Evolutionary conservation across 2,113 vertebrate genomes (phyloP).

Genomic region (Elephas maximus): DNA sequence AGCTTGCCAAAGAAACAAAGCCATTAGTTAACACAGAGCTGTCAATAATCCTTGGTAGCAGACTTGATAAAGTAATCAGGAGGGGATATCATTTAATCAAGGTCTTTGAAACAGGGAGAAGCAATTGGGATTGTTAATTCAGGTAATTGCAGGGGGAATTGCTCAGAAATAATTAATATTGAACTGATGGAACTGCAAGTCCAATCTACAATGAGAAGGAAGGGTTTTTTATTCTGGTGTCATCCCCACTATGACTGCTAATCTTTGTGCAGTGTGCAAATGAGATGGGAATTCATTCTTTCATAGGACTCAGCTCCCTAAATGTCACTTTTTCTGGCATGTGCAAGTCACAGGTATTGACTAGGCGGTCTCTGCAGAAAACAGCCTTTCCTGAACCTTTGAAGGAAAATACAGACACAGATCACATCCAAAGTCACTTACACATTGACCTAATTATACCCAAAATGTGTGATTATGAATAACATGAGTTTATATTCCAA

Average conservation of each 20-base stretch:
- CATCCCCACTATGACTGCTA: constrained; percentile 48
- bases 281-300: constrained; percentile 58
- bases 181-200: constrained; percentile 44
- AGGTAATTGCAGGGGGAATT: constrained; percentile 66
- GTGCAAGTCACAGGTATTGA: constrained; percentile 59
- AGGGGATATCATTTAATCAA: constrained; percentile 81
- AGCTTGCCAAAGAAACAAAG: constrained; percentile 69
- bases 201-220: neutral
- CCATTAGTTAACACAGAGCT: constrained; percentile 74
- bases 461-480: constrained; percentile 66
- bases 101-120: constrained; percentile 72
- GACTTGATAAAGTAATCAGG: constrained; percentile 81
- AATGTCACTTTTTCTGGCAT: constrained; percentile 59
- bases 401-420: neutral
- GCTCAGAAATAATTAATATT: constrained; percentile 70
- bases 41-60: constrained; percentile 80
- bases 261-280: constrained; percentile 54
- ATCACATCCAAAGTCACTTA: constrained; percentile 40
- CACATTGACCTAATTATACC: constrained; percentile 41
- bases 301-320: neutral
- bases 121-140: constrained; percentile 70
- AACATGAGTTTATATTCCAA: constrained; percentile 10
- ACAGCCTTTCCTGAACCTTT: constrained; percentile 41
- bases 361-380: constrained; percentile 49
- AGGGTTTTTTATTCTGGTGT: constrained; percentile 54